These are phyloP conservation scores for Girardia tigrina DNA, from an alignment of 2,888 invertebrate species.

Conservation along the genomic window DNA sequence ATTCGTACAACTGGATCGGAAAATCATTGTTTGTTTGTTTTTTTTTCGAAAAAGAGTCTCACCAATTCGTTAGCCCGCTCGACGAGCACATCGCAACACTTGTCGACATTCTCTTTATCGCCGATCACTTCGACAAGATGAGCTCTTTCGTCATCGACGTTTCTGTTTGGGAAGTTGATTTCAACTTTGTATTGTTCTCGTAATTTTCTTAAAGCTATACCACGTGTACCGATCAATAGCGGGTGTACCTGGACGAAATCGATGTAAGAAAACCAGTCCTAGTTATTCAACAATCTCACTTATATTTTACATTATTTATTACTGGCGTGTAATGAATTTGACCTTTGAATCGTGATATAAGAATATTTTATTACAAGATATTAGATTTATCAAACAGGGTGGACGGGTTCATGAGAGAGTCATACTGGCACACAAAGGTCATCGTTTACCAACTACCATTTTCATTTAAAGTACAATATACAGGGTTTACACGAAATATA, in stretches of 20 bases:
- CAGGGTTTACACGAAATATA: too few species aligned
- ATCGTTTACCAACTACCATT: too few species aligned
- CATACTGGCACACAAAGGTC: too few species aligned
- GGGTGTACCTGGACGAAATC: slow-evolving; percentile 29
- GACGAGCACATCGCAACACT: slow-evolving; percentile 10
- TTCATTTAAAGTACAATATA: too few species aligned
- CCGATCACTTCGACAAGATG: slow-evolving; percentile 21
- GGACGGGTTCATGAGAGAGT: too few species aligned
- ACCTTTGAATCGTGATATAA: too few species aligned
- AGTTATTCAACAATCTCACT: too few species aligned
- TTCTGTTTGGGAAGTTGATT: slow-evolving; percentile 27
- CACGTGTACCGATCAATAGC: slow-evolving; percentile 25
- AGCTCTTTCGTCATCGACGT: slow-evolving; percentile 14
- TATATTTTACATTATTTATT: too few species aligned
- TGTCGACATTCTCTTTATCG: slow-evolving; percentile 15
- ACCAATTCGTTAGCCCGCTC: slow-evolving; percentile 29
- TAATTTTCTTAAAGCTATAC: slow-evolving; percentile 20
- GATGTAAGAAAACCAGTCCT: too few species aligned
- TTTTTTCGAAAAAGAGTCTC: not conserved
- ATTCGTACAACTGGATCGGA: slow-evolving; percentile 21
- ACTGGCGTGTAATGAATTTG: too few species aligned
- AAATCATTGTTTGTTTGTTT: not conserved
- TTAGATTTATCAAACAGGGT: too few species aligned
- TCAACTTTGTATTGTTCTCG: slow-evolving; percentile 11
- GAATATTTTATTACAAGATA: too few species aligned